phyloP scores from a whole-genome alignment of 2,797 vertebrate species.

The Tarsius wallacei region DNA sequence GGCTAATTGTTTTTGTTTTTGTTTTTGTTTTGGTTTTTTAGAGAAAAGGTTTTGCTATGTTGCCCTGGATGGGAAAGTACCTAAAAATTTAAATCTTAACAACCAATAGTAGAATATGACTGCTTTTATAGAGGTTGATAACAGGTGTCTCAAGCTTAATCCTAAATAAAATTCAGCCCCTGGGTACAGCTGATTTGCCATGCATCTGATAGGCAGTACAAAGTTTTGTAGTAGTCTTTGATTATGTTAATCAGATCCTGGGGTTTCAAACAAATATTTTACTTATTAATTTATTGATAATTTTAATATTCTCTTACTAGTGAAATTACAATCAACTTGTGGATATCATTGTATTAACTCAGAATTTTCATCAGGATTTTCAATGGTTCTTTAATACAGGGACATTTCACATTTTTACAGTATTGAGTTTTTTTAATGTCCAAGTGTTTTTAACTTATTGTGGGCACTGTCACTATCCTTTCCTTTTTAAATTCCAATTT shows the following conservation, averaged over 20 bases:
- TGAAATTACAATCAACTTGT: slow-evolving; percentile 1
- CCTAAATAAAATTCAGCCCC: background rate
- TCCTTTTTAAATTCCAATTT: background rate
- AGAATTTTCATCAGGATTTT: background rate
- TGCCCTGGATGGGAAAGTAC: too few relatives aligned
- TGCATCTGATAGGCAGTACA: background rate
- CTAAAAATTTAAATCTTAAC: background rate
- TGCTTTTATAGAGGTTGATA: background rate
- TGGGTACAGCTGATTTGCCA: background rate
- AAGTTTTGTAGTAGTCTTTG: too few relatives aligned
- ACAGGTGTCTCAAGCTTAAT: background rate
- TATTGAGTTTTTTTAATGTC: background rate
- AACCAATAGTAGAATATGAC: background rate
- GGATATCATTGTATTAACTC: background rate
- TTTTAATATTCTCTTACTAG: slow-evolving; percentile 35
- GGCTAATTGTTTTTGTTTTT: too few relatives aligned
- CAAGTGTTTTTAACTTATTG: background rate
- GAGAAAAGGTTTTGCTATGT: too few relatives aligned
- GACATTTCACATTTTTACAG: background rate
- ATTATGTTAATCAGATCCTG: background rate
- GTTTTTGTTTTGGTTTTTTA: too few relatives aligned
- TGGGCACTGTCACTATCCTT: background rate
- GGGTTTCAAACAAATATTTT: background rate
- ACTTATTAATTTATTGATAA: background rate
- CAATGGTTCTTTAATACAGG: background rate